Percentiles rank a stretch among this genome's conserved stretches.
Conservation (phyloP, 2,113 vertebrate species). For the Macrotis lagotis region DNA sequence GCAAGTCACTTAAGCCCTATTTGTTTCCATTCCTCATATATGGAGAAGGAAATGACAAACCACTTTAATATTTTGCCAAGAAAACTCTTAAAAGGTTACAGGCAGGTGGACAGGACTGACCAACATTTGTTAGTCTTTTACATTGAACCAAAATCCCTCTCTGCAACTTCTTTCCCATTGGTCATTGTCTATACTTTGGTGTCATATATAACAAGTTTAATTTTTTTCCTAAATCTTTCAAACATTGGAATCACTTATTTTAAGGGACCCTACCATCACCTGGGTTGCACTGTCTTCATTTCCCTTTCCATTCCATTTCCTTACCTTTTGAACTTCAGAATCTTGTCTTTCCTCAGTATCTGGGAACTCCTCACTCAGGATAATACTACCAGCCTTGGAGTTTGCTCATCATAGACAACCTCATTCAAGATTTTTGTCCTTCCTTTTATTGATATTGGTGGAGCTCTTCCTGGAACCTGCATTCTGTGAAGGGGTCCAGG, state of each 20-base stretch:
- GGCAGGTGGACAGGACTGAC: background rate
- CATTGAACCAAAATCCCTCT: background rate
- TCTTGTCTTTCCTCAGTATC: background rate
- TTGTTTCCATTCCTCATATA: background rate
- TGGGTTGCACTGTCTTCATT: background rate
- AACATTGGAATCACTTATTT: background rate
- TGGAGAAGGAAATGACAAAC: background rate
- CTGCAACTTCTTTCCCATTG: background rate
- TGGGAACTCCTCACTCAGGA: background rate
- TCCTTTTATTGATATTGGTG: background rate
- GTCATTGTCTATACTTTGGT: background rate
- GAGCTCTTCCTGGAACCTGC: background rate
- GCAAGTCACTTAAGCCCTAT: background rate
- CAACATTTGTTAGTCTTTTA: background rate
- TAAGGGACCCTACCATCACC: too few species aligned
- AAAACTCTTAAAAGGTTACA: background rate
- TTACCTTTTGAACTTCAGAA: background rate
- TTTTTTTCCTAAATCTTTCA: background rate
- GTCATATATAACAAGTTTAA: background rate
- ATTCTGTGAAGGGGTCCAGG: background rate
- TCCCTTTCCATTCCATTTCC: background rate
- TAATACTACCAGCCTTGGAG: background rate
- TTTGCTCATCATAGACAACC: background rate
- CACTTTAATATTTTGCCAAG: background rate
- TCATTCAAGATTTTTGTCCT: too few species aligned